A percentile compares a stretch with the other conserved stretches of the same genome.
These are phyloP conservation scores for Cotesia chilonis DNA, from an alignment of 1,140 invertebrate genomes.

Conservation along the genomic window DNA sequence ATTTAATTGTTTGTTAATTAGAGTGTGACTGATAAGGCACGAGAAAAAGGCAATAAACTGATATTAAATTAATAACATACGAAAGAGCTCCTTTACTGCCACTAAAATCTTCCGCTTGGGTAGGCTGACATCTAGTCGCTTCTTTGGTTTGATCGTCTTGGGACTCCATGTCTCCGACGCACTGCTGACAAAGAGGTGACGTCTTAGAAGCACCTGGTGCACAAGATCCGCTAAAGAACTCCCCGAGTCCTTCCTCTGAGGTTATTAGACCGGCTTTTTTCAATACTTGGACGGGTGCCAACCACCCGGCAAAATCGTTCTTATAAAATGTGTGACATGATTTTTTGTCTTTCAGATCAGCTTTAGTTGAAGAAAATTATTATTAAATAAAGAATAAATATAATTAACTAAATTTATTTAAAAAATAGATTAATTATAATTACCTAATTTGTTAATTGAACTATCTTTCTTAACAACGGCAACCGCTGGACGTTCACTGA, in stretches of 20 bases:
- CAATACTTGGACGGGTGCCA: conserved; percentile 65
- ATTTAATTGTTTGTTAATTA: not conserved
- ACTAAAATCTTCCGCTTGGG: conserved; percentile 58
- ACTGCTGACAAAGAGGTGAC: conserved; percentile 60
- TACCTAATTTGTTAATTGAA: conserved; percentile 50
- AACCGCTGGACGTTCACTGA: conserved; percentile 66
- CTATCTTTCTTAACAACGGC: conserved; percentile 69
- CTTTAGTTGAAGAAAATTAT: conserved; percentile 39
- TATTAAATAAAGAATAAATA: not conserved
- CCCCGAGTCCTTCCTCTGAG: conserved; percentile 58
- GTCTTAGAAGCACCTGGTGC: conserved; percentile 57
- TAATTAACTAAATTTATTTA: conserved; percentile 1
- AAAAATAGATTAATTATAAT: conserved; percentile 8
- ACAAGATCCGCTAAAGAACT: conserved; percentile 67
- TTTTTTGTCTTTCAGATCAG: conserved; percentile 65
- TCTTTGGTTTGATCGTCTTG: conserved; percentile 49
- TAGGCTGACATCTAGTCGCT: conserved; percentile 58
- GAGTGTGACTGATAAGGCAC: not conserved
- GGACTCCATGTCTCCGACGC: conserved; percentile 56
- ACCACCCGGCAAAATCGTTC: conserved; percentile 64
- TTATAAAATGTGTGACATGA: conserved; percentile 68
- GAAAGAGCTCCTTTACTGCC: conserved; percentile 70
- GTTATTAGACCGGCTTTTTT: conserved; percentile 62
- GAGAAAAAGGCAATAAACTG: not conserved
- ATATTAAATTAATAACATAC: conserved; percentile 53